Evolutionary conservation across 2,113 vertebrate species (phyloP), one percentile per base, ranked within the genome.

Genomic region (Cephalophus harveyi): DNA sequence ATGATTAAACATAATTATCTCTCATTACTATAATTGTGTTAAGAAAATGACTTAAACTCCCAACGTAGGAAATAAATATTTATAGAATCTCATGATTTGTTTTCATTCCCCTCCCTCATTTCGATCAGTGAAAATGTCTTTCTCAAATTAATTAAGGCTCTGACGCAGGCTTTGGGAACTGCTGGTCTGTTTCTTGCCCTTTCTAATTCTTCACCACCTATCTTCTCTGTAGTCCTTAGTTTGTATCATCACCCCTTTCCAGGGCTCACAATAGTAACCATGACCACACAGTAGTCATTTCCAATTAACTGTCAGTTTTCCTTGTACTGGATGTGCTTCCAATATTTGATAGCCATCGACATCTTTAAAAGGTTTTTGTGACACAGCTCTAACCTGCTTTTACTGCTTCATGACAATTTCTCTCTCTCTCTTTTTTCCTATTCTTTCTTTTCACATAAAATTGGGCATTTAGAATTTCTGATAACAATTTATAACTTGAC

Each of bases 371-470:
- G 84, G 10, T 43, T 87, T 54, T 59, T 82, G 74, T 88, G 81
- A 88, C 48, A 96, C 4, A 82, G 40, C 16, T 96, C 5, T 90
- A 90, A 92, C 40, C n/a, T 94, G 60, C 10, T 95, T 96, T 89
- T 85, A 94, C 19, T 36, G 33, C 30, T 67, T 94, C 48, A 17
- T 96, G 95, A 86, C 67, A 93, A 15, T 12, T 97, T 62, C 9
- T 40, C n/a, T 95, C 64, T 43, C 15, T 46, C 25, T 74, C 6
- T 74, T 7, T 4, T 10, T 7, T 89, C 36, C 13, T 57, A 25
- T 74, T 94, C 48, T 83, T 96, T 81, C 13, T 87, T 97, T 97
- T 90, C 90, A 94, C 13, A 27, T 90, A 67, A 96, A 97, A 97
- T 92, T 52, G 54, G 46, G 6, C 76, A 79, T 91, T 96, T 94